phyloP scores from a whole-genome alignment of 2,888 invertebrate species.

The Rapana venosa region DNA sequence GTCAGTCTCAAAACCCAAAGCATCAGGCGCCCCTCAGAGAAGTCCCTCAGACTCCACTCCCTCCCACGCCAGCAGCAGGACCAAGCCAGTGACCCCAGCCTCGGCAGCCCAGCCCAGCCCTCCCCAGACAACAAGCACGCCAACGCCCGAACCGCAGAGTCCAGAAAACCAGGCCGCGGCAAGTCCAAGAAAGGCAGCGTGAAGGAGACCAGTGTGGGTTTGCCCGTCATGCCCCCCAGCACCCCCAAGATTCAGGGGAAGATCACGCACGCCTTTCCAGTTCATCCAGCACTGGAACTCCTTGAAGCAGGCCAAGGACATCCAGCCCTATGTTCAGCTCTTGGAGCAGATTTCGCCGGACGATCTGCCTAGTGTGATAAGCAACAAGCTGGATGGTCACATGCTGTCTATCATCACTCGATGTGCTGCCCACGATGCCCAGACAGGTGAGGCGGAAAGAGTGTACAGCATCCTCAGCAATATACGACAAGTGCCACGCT shows the following conservation, averaged over 20 bases:
- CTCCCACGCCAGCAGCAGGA: not conserved
- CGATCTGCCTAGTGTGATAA: conserved; percentile 72
- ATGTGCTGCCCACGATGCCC: conserved; percentile 67
- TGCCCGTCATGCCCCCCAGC: conserved; percentile 57
- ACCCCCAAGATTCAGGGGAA: conserved; percentile 60
- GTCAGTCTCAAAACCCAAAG: not conserved
- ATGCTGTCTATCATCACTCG: conserved; percentile 72
- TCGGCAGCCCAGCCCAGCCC: not conserved
- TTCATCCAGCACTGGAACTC: conserved; percentile 76
- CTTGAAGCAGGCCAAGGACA: conserved; percentile 64
- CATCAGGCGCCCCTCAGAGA: not conserved
- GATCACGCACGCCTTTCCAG: conserved; percentile 74
- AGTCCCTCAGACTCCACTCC: not conserved
- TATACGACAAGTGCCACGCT: conserved; percentile 65
- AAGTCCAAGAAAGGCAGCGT: conserved; percentile 46
- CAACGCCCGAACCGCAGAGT: conserved; percentile 36
- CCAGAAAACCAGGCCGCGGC: conserved; percentile 40
- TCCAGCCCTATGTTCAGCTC: conserved; percentile 71
- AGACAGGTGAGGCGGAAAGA: conserved; percentile 60
- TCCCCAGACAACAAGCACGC: conserved; percentile 8
- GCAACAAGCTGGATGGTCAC: conserved; percentile 75
- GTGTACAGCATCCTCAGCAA: conserved; percentile 62
- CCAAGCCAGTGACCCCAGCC: conserved; percentile 4
- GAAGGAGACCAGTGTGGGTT: conserved; percentile 57
- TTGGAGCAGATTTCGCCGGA: conserved; percentile 71